Percentiles rank a stretch among this genome's conserved stretches.
These are phyloP conservation scores for Cottoperca gobio DNA, from an alignment of 2,797 vertebrate genomes.

Conservation along the genomic window DNA sequence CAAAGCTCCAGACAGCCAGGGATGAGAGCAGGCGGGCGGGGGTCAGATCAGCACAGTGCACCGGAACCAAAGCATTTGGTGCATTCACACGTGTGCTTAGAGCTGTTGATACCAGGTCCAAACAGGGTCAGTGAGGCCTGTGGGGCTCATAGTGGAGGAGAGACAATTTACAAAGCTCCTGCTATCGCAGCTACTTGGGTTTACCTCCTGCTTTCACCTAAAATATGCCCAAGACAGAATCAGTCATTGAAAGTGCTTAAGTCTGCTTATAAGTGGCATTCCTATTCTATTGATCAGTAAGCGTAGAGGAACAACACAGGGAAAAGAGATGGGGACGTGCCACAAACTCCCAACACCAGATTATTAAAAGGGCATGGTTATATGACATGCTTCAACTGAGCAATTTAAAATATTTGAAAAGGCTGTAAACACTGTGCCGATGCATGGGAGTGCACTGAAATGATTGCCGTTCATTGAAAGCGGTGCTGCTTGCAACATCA, in stretches of 20 bases:
- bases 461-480: slow-evolving; percentile 37
- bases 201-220: slow-evolving; percentile 10
- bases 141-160: slow-evolving; percentile 43
- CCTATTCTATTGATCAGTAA: not conserved
- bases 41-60: too few relatives aligned
- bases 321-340: not conserved
- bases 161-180: slow-evolving; percentile 53
- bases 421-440: slow-evolving; percentile 13
- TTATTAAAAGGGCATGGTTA: not conserved
- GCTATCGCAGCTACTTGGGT: slow-evolving; percentile 38
- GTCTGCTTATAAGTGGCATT: not conserved
- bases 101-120: too few relatives aligned
- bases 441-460: slow-evolving; percentile 7
- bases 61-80: too few relatives aligned
- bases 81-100: too few relatives aligned
- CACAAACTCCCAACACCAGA: not conserved
- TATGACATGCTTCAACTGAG: not conserved
- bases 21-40: too few relatives aligned
- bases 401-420: slow-evolving; percentile 9
- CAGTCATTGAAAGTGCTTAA: not conserved
- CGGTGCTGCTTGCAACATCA: slow-evolving; percentile 34
- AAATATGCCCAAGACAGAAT: slow-evolving; percentile 31
- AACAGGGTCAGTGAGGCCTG: slow-evolving; percentile 21
- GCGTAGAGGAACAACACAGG: not conserved
- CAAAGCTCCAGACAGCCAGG: too few relatives aligned